phyloP scores from a whole-genome alignment of 2,888 invertebrate genomes.

The Lithophane ornitopus region DNA sequence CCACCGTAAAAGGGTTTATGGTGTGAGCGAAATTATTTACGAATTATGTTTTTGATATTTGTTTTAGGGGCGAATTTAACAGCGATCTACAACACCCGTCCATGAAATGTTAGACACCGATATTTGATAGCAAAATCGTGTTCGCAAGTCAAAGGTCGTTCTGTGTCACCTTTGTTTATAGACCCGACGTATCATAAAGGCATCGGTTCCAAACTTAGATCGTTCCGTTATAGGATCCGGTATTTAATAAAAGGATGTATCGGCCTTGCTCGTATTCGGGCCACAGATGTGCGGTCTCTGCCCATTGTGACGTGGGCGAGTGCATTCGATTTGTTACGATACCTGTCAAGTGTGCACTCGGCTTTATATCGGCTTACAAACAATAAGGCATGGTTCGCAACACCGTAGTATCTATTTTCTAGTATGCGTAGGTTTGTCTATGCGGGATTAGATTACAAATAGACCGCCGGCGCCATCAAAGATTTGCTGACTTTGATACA shows the following conservation, averaged over 20 bases:
- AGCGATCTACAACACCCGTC: background rate
- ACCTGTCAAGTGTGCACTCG: slow-evolving; percentile 51
- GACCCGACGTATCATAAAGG: slow-evolving; percentile 70
- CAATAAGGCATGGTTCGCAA: slow-evolving; percentile 46
- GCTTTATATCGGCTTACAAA: slow-evolving; percentile 52
- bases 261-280: slow-evolving; percentile 82
- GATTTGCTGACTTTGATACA: slow-evolving; percentile 57
- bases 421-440: slow-evolving; percentile 34
- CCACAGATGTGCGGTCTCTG: slow-evolving; percentile 80
- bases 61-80: slow-evolving; percentile 17
- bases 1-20: slow-evolving; percentile 77
- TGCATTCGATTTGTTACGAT: slow-evolving; percentile 68
- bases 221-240: slow-evolving; percentile 77
- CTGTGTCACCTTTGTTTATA: slow-evolving; percentile 67
- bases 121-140: slow-evolving; percentile 9
- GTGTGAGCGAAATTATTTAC: slow-evolving; percentile 58
- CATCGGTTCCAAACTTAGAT: slow-evolving; percentile 72
- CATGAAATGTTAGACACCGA: slow-evolving; percentile 11
- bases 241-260: slow-evolving; percentile 80
- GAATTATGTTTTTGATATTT: slow-evolving; percentile 26
- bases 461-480: slow-evolving; percentile 59
- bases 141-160: slow-evolving; percentile 43
- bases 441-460: slow-evolving; percentile 58
- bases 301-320: slow-evolving; percentile 73
- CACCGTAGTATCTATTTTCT: slow-evolving; percentile 51